Conservation (phyloP, 2,888 invertebrate species). For the Elmis aenea region DNA sequence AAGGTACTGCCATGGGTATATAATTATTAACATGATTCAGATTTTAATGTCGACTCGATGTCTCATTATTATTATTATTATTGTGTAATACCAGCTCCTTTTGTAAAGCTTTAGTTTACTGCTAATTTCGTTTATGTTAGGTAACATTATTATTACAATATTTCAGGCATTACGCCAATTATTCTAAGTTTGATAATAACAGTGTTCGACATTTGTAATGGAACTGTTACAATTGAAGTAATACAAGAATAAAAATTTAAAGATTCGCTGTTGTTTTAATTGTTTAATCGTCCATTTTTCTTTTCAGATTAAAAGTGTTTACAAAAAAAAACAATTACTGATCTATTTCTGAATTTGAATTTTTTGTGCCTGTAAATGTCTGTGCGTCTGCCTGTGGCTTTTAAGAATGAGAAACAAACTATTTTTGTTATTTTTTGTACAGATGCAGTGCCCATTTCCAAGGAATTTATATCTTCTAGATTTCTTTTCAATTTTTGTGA, state of each 20-base stretch:
- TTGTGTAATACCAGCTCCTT: conserved; percentile 31
- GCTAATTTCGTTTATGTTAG: conserved; percentile 33
- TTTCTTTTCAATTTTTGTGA: too few species aligned
- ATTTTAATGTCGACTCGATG: conserved; percentile 35
- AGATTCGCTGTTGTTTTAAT: conserved; percentile 4
- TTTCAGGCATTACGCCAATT: conserved; percentile 31
- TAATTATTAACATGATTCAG: conserved; percentile 20
- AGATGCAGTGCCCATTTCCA: too few species aligned
- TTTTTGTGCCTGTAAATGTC: too few species aligned
- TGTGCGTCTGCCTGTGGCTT: too few species aligned
- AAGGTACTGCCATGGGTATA: conserved; percentile 28
- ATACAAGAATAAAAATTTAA: conserved; percentile 30
- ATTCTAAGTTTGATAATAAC: conserved; percentile 39
- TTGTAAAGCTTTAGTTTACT: conserved; percentile 29
- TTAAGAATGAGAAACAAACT: too few species aligned
- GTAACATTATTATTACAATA: conserved; percentile 35
- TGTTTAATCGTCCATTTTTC: background rate
- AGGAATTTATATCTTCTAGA: too few species aligned
- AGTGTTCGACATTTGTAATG: conserved; percentile 39
- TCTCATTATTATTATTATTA: conserved; percentile 35
- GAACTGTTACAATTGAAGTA: conserved; percentile 38
- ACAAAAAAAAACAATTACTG: too few species aligned
- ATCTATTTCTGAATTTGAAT: too few species aligned
- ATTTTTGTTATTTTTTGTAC: too few species aligned
- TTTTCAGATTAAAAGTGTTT: too few species aligned